Base-by-base conservation (phyloP, 2,888 invertebrate species). In the Oasisia sp. region DNA sequence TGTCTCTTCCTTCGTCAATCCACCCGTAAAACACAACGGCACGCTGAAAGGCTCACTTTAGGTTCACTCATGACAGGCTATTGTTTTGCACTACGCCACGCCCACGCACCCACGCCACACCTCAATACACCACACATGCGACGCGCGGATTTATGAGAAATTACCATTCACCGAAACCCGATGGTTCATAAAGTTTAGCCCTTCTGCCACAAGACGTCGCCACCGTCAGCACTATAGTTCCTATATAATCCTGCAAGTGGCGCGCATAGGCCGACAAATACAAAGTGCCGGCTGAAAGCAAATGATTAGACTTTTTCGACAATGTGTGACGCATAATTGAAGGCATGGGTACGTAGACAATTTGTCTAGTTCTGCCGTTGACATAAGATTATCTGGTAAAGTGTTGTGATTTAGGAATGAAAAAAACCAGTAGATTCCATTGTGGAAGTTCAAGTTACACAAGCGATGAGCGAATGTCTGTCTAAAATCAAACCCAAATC, bases 241-340 rank as follows among this genome's bases (percentile, higher is more conserved):
- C 14, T 19, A 74, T 74, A n/a, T 74, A 27, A 74, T 74, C 74
- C 74, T 74, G 74, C 74, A 74, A 74, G 74, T 19, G 74, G 74
- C 74, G 27, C 74, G 14, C 19, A 74, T 19, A 74, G 74, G 14
- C 74, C 74, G 27, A 74, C 56, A 38, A 50, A 14, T 74, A n/a
- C 27, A 19, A 2, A 19, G 19, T 74, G 27, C 7, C 74, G 74
- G 14, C 74, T 74, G n/a, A 74, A 74, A 74, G 74, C 74, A n/a
- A 74, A 74, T 5, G 74, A 74, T 74, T 74, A 27, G 19, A 74
- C 1, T 27, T 38, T 74, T 74, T 74, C 74, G 19, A 74, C 14
- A 74, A 74, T 74, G 74, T 74, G 74, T 74, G 74, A 74, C 27
- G 74, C 74, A 27, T 74, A 74, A 74, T 74, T 74, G 74, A 74